Evolutionary conservation across 2,113 vertebrate genomes (phyloP).

Genomic region (Grantiella picta): DNA sequence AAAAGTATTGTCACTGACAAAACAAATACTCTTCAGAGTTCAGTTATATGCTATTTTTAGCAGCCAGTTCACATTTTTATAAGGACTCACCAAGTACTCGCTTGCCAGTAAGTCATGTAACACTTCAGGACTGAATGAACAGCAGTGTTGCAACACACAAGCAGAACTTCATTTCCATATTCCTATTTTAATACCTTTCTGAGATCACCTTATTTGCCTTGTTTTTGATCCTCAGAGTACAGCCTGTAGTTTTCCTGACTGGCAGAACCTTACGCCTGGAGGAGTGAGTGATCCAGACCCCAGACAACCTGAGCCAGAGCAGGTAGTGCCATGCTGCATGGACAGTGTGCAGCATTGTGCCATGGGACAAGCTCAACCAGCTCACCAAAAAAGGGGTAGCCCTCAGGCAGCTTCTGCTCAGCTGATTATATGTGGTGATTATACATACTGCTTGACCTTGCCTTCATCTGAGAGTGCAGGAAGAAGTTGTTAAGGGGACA

Average conservation of each 20-base stretch:
- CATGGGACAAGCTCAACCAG: background rate
- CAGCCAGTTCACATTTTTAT: background rate
- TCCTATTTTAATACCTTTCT: background rate
- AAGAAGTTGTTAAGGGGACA: background rate
- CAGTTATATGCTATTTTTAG: background rate
- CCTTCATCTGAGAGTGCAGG: background rate
- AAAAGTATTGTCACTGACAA: background rate
- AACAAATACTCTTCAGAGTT: background rate
- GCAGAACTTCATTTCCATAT: background rate
- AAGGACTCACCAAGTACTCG: background rate
- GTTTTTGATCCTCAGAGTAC: background rate
- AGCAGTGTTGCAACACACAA: background rate
- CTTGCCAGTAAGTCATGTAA: background rate
- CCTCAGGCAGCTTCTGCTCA: background rate
- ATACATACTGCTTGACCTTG: background rate
- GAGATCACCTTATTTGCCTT: background rate
- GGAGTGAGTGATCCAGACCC: background rate
- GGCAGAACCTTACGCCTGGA: background rate
- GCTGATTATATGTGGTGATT: too few relatives aligned
- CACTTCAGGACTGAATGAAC: background rate
- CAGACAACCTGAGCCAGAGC: background rate
- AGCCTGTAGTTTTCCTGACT: background rate
- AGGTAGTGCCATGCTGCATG: fast-evolving
- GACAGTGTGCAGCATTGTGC: fast-evolving
- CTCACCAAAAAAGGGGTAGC: background rate